Evolutionary conservation across 2,888 invertebrate species (phyloP), one percentile per base, ranked within the genome.

Genomic region (Brenthis hecate): DNA sequence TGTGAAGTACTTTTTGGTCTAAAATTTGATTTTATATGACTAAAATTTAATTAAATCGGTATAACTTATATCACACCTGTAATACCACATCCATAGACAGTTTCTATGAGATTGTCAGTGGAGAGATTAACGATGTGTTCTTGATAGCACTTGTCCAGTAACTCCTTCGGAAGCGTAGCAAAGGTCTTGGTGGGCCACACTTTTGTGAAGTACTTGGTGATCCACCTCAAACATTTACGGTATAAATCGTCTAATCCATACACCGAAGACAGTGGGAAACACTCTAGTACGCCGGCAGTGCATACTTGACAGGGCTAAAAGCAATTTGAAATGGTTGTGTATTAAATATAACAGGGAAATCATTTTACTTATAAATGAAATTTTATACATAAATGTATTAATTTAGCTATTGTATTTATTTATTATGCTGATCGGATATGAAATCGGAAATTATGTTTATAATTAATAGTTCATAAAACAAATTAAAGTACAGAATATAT

Each of bases 181-280:
- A 99, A 99, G 3, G 96, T 95, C 79, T 98, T 96, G 2, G 97
- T 97, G 0, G 98, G 97, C 98, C 99, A 98, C 61, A 99, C 96
- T 79, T 96, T 94, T 8, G 82, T 77, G 85, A 98, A 98, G 85
- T 98, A 94, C 73, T 96, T 95, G 32, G 97, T 97, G 56, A 97
- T 95, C 98, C 98, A 98, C 73, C 95, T 94, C 62, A 98, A 91
- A 81, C 97, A 97, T 85, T 96, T 97, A 73, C 96, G 94, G 84
- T 97, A 96, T 28, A 98, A 92, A 81, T 98, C 98, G 79, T 97
- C 97, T 65, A 98, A 90, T 0, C 97, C 97, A 84, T 97, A 98
- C 55, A 96, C 96, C 5, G 97, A 94, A 5, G 98, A 96, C 55
- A 98, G 91, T 0, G 97, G 96, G 77, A 99, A 93, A 73, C 98